Evolutionary conservation across 2,888 invertebrate genomes (phyloP), one percentile per base, ranked within the genome.

Genomic region (Smittia sp.): DNA sequence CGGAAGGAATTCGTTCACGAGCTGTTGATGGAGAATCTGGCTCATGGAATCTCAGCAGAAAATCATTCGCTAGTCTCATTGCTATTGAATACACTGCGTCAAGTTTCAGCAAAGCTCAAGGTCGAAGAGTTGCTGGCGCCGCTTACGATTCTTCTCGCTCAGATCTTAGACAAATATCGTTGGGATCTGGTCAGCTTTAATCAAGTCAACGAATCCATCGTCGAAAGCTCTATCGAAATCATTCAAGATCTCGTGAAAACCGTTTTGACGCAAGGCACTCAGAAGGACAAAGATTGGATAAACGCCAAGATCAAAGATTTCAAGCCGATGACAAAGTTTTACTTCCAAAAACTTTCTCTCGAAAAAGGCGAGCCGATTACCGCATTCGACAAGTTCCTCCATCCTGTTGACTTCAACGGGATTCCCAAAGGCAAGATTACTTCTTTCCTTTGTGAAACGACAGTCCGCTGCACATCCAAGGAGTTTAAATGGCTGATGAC

Each of bases 221-320:
- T 80, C 0, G 76, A 77, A 3, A 76, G 76, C 25, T 78, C 79
- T 25, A 78, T 78, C 68, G 76, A 76, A 41, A 79, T 79, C 74
- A 76, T 79, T 39, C 77, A 78, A 66, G 76, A 76, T 13, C 77
- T 78, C 0, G 76, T 78, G 0, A 79, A 79, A 67, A 78, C 77
- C 32, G 79, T 79, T 74, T 73, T 79, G 38, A 79, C 78, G 9
- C 62, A 77, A 62, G 79, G 78, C 0, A 77, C 76, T 3, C 79
- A 78, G 70, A 78, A 78, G 75, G 80, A 80, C 75, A 79, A 78
- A 67, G 77, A 77, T 75, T 80, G 80, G 80, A 79, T 80, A n/a
- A 68, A 41, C 7, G 76, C 77, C 3, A 79, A 79, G 76, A 77
- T 77, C 0, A 77, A 77, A 25, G 75, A 76, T 0, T 78, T 77